Evolutionary conservation across 2,888 invertebrate species (phyloP).

Genomic region (Trichopoda pennipes): DNA sequence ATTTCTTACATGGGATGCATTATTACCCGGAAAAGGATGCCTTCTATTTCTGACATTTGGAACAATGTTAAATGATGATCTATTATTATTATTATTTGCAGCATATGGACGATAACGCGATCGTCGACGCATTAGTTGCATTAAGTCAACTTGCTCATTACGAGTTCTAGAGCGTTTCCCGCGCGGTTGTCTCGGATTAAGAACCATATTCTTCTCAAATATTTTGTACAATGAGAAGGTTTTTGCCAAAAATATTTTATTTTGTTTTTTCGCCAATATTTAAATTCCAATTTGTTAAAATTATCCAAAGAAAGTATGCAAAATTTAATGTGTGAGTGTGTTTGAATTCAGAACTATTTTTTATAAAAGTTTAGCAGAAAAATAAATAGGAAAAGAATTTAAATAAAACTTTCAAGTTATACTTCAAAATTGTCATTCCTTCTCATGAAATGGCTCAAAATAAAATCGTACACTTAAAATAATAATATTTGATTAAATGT

Average conservation of each 20-base stretch:
- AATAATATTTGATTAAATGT: not conserved
- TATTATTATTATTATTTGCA: not conserved
- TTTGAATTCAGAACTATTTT: not conserved
- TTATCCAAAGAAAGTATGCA: not conserved
- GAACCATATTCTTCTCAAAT: constrained; percentile 20
- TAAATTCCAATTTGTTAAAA: not conserved
- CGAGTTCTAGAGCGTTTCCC: not conserved
- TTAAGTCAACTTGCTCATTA: constrained; percentile 30
- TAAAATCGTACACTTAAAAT: constrained; percentile 1
- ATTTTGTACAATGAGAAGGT: not conserved
- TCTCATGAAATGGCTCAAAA: no score
- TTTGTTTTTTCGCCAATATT: not conserved
- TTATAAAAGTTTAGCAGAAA: not conserved
- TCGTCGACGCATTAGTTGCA: constrained; percentile 44
- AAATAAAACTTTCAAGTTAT: not conserved
- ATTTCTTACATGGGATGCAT: no score
- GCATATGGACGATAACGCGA: constrained; percentile 38
- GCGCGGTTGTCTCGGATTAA: not conserved
- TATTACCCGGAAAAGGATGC: no score
- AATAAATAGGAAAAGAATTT: not conserved
- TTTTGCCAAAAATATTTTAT: not conserved
- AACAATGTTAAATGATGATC: not conserved
- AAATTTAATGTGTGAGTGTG: not conserved
- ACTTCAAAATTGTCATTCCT: not conserved
- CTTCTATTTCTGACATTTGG: no score